Evolutionary conservation across 2,888 invertebrate genomes (phyloP).

Genomic region (Heteromyza rotundicornis): DNA sequence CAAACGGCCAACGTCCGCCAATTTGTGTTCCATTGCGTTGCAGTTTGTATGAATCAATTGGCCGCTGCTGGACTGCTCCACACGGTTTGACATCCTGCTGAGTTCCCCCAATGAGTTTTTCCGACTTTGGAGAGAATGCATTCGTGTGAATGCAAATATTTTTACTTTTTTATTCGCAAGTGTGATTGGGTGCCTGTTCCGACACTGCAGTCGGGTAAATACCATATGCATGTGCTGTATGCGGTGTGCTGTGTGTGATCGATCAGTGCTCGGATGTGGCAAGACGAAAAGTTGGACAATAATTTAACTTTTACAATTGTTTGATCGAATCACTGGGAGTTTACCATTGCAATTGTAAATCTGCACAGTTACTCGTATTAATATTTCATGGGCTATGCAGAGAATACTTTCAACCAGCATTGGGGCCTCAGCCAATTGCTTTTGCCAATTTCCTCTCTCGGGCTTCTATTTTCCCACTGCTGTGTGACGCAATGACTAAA

Average conservation of each 20-base stretch:
- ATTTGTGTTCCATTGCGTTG: slow-evolving; percentile 54
- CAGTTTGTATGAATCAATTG: slow-evolving; percentile 55
- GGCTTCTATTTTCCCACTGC: not conserved
- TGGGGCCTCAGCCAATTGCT: too few relatives aligned
- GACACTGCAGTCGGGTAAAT: not conserved
- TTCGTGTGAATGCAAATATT: not conserved
- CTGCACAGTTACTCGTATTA: too few relatives aligned
- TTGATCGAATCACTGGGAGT: too few relatives aligned
- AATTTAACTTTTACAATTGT: not conserved
- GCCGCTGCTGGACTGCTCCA: slow-evolving; percentile 42
- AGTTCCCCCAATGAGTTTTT: slow-evolving; percentile 31
- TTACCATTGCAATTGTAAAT: too few relatives aligned
- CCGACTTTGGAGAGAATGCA: not conserved
- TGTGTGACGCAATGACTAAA: not conserved
- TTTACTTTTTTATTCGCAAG: not conserved
- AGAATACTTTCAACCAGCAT: too few relatives aligned
- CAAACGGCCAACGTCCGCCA: slow-evolving; percentile 26
- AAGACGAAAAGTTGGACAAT: not conserved
- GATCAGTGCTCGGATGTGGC: not conserved
- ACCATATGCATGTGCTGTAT: not conserved
- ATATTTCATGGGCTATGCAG: too few relatives aligned
- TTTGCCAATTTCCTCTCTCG: too few relatives aligned
- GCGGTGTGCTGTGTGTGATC: not conserved
- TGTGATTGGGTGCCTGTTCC: not conserved
- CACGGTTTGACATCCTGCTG: slow-evolving; percentile 55